Conservation (phyloP, 2,888 invertebrate species). For the Dyspetes luteomarginatus region DNA sequence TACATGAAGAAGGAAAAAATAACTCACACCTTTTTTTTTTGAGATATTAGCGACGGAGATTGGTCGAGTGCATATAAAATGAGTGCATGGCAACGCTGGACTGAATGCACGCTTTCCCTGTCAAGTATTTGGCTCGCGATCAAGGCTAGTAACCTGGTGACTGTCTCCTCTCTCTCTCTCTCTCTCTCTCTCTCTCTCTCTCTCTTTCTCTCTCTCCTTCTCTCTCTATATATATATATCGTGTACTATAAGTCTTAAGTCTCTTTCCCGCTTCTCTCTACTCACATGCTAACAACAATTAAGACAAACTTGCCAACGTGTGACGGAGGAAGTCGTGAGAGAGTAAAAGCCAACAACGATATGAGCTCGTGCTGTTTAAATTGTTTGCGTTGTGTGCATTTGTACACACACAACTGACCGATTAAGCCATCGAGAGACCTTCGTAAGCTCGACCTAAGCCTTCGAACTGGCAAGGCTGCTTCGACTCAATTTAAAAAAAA, state of each 20-base stretch:
- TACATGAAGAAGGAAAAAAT: not conserved
- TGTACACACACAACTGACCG: slow-evolving; percentile 2
- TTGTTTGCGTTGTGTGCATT: not conserved
- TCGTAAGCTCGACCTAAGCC: slow-evolving; percentile 24
- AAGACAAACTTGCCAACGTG: slow-evolving; percentile 31
- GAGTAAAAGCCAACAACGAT: not conserved
- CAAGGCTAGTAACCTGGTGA: slow-evolving; percentile 81
- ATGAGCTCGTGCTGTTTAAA: slow-evolving; percentile 3
- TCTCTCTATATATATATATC: slow-evolving; percentile 61
- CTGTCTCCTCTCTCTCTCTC: slow-evolving; percentile 45
- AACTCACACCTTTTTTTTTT: slow-evolving; percentile 11
- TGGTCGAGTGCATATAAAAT: slow-evolving; percentile 71
- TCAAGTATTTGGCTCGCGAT: slow-evolving; percentile 80
- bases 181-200: no score
- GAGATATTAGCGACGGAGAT: slow-evolving; percentile 62
- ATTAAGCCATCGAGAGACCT: slow-evolving; percentile 29
- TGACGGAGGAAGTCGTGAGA: not conserved
- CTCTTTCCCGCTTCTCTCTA: slow-evolving; percentile 31
- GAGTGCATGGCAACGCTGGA: slow-evolving; percentile 73
- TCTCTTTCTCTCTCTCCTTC: no score
- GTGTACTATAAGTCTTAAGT: slow-evolving; percentile 25
- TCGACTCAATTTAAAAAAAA: not conserved
- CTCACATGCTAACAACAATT: not conserved
- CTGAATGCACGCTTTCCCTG: slow-evolving; percentile 78
- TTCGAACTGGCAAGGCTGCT: slow-evolving; percentile 14